These are phyloP conservation scores for Hypomesus transpacificus DNA, from an alignment of 2,113 vertebrate genomes.

Conservation along the genomic window DNA sequence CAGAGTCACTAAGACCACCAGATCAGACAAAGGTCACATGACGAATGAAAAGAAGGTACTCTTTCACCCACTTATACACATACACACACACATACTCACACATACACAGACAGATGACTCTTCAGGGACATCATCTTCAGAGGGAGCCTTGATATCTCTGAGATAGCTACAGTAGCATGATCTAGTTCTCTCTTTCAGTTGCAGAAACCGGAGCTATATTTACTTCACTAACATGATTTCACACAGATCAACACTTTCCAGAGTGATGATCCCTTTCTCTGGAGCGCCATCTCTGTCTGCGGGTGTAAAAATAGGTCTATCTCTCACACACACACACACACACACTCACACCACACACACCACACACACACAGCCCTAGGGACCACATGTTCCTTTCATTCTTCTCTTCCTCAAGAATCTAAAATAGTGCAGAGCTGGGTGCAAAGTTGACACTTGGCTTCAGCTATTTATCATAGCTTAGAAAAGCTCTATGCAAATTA, in stretches of 20 bases:
- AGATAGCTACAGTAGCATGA: conserved; percentile 13
- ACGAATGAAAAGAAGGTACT: not conserved
- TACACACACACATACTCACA: not conserved
- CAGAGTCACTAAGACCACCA: not conserved
- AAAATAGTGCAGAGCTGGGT: conserved; percentile 1
- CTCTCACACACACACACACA: not conserved
- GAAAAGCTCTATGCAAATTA: not conserved
- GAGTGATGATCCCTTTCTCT: conserved; percentile 25
- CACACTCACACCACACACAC: no score
- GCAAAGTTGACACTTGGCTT: not conserved
- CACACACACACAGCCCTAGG: conserved; percentile 5
- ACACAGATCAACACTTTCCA: conserved; percentile 18
- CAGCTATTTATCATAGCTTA: not conserved
- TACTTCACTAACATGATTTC: conserved; percentile 29
- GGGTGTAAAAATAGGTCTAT: conserved; percentile 31
- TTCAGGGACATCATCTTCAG: conserved; percentile 7
- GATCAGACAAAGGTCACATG: not conserved
- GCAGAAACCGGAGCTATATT: conserved; percentile 27
- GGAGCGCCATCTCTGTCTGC: conserved; percentile 9
- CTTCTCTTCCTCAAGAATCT: not conserved
- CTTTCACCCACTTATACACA: not conserved
- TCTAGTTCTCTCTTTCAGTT: conserved; percentile 17
- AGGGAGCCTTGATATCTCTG: conserved; percentile 20
- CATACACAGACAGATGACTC: not conserved
- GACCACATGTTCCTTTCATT: not conserved